Conservation (phyloP, 2,113 vertebrate species). For the Calyptomena viridis region DNA sequence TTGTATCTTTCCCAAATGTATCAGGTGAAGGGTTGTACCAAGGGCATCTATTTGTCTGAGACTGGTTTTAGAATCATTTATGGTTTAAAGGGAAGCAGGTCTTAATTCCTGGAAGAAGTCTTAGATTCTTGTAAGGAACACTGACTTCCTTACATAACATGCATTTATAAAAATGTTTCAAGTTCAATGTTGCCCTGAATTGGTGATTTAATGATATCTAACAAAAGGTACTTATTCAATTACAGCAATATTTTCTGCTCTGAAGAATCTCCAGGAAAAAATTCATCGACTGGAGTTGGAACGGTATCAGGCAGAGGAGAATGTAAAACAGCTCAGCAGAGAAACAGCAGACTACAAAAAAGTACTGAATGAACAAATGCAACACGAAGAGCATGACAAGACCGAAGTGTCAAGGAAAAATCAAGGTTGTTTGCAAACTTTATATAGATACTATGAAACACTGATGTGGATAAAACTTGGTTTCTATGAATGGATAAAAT, state of each 20-base stretch:
- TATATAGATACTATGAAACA: neutral
- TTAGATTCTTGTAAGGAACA: neutral
- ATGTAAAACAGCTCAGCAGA: constrained; percentile 73
- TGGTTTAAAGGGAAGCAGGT: neutral
- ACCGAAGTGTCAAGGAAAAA: constrained; percentile 70
- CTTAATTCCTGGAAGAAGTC: neutral
- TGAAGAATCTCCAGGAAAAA: constrained; percentile 84
- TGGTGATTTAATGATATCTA: neutral
- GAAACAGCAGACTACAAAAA: constrained; percentile 74
- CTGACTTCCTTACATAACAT: neutral
- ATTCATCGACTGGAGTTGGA: constrained; percentile 83
- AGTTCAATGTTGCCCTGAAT: neutral
- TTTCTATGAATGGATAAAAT: neutral
- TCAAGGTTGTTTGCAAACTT: constrained; percentile 56
- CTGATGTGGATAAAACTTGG: neutral
- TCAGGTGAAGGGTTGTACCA: neutral
- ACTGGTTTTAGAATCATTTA: neutral
- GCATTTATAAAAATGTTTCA: neutral
- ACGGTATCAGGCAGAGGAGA: constrained; percentile 76
- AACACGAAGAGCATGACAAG: constrained; percentile 62
- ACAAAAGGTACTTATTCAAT: neutral
- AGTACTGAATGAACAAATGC: constrained; percentile 71
- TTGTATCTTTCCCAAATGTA: neutral
- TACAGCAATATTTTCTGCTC: constrained; percentile 88
- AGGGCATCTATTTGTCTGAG: neutral